phyloP scores from a whole-genome alignment of 2,797 vertebrate species.

The Mallotus villosus region DNA sequence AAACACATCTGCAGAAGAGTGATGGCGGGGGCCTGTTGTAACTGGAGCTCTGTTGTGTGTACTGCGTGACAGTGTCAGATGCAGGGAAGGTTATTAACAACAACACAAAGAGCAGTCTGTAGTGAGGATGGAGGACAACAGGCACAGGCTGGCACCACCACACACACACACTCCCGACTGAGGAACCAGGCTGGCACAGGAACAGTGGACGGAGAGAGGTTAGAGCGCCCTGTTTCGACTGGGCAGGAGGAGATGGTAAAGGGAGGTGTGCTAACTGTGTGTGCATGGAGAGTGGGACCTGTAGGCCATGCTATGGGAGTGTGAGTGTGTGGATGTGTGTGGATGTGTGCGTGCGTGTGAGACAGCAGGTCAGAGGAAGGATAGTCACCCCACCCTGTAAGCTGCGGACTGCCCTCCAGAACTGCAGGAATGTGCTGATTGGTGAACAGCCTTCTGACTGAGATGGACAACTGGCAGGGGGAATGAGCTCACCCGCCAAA shows the following conservation, averaged over 20 bases:
- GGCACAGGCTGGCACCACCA: slow-evolving; percentile 63
- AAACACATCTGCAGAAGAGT: slow-evolving; percentile 45
- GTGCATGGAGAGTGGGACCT: slow-evolving; percentile 45
- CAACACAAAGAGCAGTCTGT: slow-evolving; percentile 71
- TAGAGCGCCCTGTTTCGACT: slow-evolving; percentile 27
- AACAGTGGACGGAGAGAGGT: neutral
- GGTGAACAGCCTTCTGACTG: slow-evolving; percentile 56
- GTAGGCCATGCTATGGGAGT: neutral
- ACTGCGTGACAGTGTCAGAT: slow-evolving; percentile 33
- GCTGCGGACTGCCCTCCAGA: slow-evolving; percentile 68
- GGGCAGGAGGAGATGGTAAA: slow-evolving; percentile 22
- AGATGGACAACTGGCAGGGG: slow-evolving; percentile 68
- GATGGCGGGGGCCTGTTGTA: slow-evolving; percentile 32
- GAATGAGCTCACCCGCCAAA: slow-evolving; percentile 50
- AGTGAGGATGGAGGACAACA: slow-evolving; percentile 55
- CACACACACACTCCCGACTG: slow-evolving; percentile 19
- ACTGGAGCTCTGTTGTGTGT: slow-evolving; percentile 53
- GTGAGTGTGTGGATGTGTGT: slow-evolving; percentile 24
- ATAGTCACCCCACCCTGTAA: slow-evolving; percentile 76
- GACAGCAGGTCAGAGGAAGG: slow-evolving; percentile 71
- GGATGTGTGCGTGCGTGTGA: slow-evolving; percentile 7
- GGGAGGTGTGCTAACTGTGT: slow-evolving; percentile 30
- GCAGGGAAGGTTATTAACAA: slow-evolving; percentile 43
- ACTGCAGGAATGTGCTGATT: slow-evolving; percentile 79
- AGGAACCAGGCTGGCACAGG: slow-evolving; percentile 42